A percentile compares a stretch with the other conserved stretches of the same genome.
These are phyloP conservation scores for Temnothorax unifasciatus DNA, from an alignment of 2,888 invertebrate species.

Conservation along the genomic window DNA sequence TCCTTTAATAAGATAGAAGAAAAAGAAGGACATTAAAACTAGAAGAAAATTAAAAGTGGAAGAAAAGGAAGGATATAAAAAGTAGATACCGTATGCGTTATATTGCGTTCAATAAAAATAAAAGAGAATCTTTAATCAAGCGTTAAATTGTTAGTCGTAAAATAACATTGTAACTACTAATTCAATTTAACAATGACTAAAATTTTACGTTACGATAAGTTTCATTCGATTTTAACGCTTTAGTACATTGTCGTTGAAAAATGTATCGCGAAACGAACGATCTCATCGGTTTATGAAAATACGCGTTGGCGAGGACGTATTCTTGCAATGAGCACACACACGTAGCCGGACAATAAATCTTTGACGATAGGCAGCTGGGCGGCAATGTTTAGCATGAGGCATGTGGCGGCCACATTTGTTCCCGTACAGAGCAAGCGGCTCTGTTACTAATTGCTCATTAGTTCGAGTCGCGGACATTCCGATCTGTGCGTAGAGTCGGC, in stretches of 20 bases:
- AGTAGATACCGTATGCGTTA: background rate
- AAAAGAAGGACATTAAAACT: background rate
- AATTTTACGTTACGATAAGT: background rate
- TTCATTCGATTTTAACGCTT: background rate
- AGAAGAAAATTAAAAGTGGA: background rate
- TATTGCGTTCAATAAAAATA: background rate
- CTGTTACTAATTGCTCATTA: slow-evolving; percentile 82
- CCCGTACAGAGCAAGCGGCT: slow-evolving; percentile 59
- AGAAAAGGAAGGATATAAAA: background rate
- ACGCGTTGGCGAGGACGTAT: slow-evolving; percentile 23
- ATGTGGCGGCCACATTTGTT: slow-evolving; percentile 76
- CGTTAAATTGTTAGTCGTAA: background rate
- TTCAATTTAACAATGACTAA: slow-evolving; percentile 28
- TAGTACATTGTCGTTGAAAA: background rate
- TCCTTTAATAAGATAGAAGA: background rate
- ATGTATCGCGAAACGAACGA: background rate
- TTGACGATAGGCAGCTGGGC: slow-evolving; percentile 65
- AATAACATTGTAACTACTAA: background rate
- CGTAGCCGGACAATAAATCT: slow-evolving; percentile 71
- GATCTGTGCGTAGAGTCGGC: slow-evolving; percentile 53
- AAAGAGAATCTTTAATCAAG: background rate
- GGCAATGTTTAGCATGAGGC: slow-evolving; percentile 66
- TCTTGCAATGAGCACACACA: slow-evolving; percentile 24
- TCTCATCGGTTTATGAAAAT: slow-evolving; percentile 13
- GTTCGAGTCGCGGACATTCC: slow-evolving; percentile 77